phyloP scores from a whole-genome alignment of 1,140 invertebrate genomes.

The Epicauta chinensis region DNA sequence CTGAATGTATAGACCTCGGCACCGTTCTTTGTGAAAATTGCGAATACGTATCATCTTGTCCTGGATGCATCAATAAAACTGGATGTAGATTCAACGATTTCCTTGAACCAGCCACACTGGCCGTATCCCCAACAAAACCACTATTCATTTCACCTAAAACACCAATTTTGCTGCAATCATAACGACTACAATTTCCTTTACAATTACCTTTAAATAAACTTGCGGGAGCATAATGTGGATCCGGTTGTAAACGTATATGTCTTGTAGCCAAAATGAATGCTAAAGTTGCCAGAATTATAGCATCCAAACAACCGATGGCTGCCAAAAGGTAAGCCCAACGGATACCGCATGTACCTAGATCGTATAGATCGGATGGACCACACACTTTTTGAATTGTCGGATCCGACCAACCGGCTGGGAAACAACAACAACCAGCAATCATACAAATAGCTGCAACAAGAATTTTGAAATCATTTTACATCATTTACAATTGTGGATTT shows the following conservation, averaged over 20 bases:
- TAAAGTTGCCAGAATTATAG: constrained; percentile 77
- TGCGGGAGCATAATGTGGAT: constrained; percentile 59
- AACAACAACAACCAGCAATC: constrained; percentile 79
- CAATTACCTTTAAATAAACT: constrained; percentile 63
- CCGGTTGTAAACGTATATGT: constrained; percentile 76
- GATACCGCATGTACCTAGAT: constrained; percentile 75
- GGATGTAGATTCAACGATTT: constrained; percentile 83
- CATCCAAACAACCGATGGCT: constrained; percentile 87
- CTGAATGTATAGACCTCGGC: constrained; percentile 38
- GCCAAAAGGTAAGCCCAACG: constrained; percentile 94
- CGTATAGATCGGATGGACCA: constrained; percentile 70
- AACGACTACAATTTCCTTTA: constrained; percentile 8
- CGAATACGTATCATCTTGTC: constrained; percentile 61
- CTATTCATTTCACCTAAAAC: constrained; percentile 79
- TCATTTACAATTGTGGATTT: too few relatives aligned
- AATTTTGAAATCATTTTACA: too few relatives aligned
- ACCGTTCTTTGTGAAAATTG: constrained; percentile 66
- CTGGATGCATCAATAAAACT: constrained; percentile 70
- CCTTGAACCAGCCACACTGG: constrained; percentile 72
- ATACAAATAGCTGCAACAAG: constrained; percentile 67
- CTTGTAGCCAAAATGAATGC: constrained; percentile 90
- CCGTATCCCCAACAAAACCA: constrained; percentile 72
- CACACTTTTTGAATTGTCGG: constrained; percentile 78
- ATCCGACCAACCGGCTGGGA: constrained; percentile 89
- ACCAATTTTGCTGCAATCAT: neutral